Evolutionary conservation across 1,140 invertebrate genomes (phyloP), one percentile per base, ranked within the genome.

Genomic region (Eumeta japonica): DNA sequence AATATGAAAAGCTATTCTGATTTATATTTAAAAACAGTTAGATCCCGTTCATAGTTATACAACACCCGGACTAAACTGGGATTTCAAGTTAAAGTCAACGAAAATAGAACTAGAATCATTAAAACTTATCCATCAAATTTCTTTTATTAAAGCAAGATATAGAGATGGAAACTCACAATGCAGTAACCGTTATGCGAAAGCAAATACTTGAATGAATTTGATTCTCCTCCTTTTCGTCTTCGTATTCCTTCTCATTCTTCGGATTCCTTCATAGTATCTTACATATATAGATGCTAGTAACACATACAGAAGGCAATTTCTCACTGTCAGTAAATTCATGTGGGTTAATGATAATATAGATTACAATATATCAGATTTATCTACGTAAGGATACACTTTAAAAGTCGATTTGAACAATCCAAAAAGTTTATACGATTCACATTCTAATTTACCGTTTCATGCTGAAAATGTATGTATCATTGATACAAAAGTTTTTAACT

Each of bases 281-380:
- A 47, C 58, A 14, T 79, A 80, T 57, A 59, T 68, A 11, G 78
- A 81, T 71, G 62, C 57, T 7, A 81, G 79, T 48, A 80, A 81
- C 58, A 49, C 79, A 30, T 82, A 83, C 65, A n/a, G n/a, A 74
- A 62, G 49, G 11, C 48, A 71, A 43, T 48, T 41, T 41, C 50
- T 80, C 24, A 75, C 76, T 12, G 47, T 44, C 13, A 41, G 38
- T 17, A 43, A 55, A 18, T 81, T 80, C 61, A 32, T 72, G 48
- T 81, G 73, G 71, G 35, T 67, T 11, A 39, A 51, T 28, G 10
- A 43, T 16, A 20, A 46, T 45, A 68, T 52, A 58, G 80, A 24
- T 54, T 77, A 58, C 73, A 76, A 52, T 75, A 59, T 43, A n/a
- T 79, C n/a, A n/a, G n/a, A n/a, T n/a, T n/a, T n/a, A n/a, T n/a